Base-by-base conservation (phyloP, 2,113 vertebrate genomes). In the Proterorhinus semilunaris region DNA sequence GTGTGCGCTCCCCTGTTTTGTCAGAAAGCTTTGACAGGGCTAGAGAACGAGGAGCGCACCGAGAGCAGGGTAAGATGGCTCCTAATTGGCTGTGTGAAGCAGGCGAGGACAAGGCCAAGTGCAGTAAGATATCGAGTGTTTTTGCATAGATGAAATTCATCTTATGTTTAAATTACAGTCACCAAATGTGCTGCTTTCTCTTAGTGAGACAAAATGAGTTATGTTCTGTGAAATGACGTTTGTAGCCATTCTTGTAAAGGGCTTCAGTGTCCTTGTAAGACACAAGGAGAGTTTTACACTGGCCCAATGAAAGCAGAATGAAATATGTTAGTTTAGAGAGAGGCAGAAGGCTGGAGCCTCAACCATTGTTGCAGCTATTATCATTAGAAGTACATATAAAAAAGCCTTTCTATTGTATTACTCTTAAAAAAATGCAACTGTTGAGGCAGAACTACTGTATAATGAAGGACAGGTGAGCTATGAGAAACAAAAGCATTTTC, bases 81-180 rank as follows among this genome's bases (percentile, higher is more conserved):
- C 82, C 71, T 87, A 86, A 88, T 87, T 90, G 82, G 77, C 74
- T 80, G 75, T 65, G 27, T 74, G 78, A 71, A 64, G 72, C 69
- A 67, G 65, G 65, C 16, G 64, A 70, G 74, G 59, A 80, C 61
- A 59, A 61, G 12, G 50, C 76, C 75, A 58, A 70, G 52, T 27
- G 70, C 64, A 62, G 70, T 61, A 62, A 47, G 71, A 27, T 62
- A 62, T 16, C 42, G 36, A 50, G 48, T 45, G 44, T 55, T 51
- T 58, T 36, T 54, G 45, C 21, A 12, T 10, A 59, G 44, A n/a
- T 51, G 57, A 48, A 2, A 46, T 16, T 42, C 47, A 4, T 44
- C 5, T 62, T 13, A 71, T 64, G 64, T 45, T 16, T 52, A 21
- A n/a, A 21, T 17, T 27, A 12, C 42, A 61, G 8, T 16, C 44